Evolutionary conservation across 2,113 vertebrate species (phyloP), one percentile per base, ranked within the genome.

Genomic region (Abramis brama): DNA sequence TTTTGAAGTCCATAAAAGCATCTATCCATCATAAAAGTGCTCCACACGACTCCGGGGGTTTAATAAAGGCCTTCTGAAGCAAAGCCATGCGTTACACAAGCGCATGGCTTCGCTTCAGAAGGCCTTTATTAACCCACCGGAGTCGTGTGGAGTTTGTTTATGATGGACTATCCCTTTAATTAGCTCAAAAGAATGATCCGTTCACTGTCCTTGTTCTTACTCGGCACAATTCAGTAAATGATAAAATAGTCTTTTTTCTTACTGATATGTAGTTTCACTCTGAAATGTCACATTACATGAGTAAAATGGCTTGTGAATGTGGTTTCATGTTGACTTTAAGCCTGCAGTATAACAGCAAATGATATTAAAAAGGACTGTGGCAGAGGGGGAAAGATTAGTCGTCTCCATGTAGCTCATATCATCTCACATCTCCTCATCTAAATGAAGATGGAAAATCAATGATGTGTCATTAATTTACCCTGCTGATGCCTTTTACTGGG

Each of bases 381-480:
- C 15, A 57, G 78, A 30, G 87, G 84, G 89, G 89, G 90, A 90
- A 85, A 91, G 92, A 94, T 94, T 92, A 93, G 92, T 94, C 92
- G 89, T 92, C 91, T 90, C 89, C 91, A 91, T 93, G 92, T 91
- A 92, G 92, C 91, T 91, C 87, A 90, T 76, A 75, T 83, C 82
- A 92, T 92, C 92, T 94, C 92, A 91, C 91, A 91, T 91, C 87
- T 91, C 93, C 91, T 93, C 92, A 94, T 94, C 91, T 93, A 86
- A 86, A 90, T 95, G 94, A 94, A 94, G 92, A 94, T 94, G 92
- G 94, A 94, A 93, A 93, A 93, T 94, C 92, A 83, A 74, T 91
- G 83, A 90, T 62, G 86, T 84, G 91, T 89, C 93, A 90, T 92
- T 94, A 92, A 94, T 94, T 93, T 93, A 92, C 90, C 86, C 70